Evolutionary conservation across 2,113 vertebrate genomes (phyloP).

Genomic region (Phoxinus phoxinus): DNA sequence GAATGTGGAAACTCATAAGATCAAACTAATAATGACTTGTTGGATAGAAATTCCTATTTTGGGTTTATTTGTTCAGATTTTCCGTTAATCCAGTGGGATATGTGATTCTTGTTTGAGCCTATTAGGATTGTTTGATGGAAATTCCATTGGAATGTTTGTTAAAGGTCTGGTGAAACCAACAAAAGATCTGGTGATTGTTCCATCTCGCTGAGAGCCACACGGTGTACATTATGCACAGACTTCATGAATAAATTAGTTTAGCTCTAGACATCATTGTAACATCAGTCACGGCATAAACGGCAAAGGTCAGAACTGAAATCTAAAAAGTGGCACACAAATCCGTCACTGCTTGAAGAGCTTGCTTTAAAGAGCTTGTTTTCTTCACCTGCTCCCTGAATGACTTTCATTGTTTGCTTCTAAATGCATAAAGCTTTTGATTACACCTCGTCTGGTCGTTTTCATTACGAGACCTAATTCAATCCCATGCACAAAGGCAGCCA

Average conservation of each 20-base stretch:
- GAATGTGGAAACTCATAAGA: neutral
- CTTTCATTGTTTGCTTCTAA: slow-evolving; percentile 8
- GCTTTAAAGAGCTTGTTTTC: neutral
- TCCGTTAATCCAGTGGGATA: neutral
- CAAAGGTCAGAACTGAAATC: neutral
- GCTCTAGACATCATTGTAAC: neutral
- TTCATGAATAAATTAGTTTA: slow-evolving; percentile 27
- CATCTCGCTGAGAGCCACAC: neutral
- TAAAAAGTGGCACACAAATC: neutral
- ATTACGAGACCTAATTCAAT: neutral
- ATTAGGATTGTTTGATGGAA: neutral
- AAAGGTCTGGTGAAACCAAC: neutral
- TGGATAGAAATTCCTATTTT: neutral
- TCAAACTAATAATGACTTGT: neutral
- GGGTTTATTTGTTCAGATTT: too few relatives aligned
- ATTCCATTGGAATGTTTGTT: neutral
- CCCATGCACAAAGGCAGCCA: neutral
- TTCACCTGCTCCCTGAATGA: neutral
- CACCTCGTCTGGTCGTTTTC: neutral
- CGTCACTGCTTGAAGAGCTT: neutral
- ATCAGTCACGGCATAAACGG: neutral
- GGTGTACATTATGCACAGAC: slow-evolving; percentile 9
- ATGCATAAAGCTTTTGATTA: neutral
- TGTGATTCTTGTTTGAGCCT: neutral
- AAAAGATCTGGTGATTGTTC: neutral